Percentiles rank a stretch among this genome's conserved stretches.
Conservation (phyloP, 2,113 vertebrate genomes). For the Thunnus thynnus region DNA sequence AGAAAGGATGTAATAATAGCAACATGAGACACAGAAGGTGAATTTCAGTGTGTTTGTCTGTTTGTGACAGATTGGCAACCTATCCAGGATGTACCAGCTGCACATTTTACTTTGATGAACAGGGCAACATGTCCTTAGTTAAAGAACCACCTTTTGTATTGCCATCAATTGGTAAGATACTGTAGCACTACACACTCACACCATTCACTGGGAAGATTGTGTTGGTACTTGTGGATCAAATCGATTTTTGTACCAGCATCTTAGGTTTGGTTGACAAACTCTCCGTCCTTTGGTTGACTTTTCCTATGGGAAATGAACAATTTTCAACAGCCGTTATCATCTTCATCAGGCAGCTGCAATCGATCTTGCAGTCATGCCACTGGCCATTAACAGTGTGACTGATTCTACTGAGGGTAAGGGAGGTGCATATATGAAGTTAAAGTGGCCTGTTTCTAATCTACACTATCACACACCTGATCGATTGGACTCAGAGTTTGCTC, state of each 20-base stretch:
- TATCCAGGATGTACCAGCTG: not conserved
- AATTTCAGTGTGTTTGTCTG: no score
- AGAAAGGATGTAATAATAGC: not conserved
- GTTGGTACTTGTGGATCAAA: conserved; percentile 27
- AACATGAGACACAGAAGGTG: not conserved
- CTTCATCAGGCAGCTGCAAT: conserved; percentile 27
- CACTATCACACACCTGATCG: not conserved
- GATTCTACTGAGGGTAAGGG: not conserved
- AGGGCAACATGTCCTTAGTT: not conserved
- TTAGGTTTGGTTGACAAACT: conserved; percentile 18
- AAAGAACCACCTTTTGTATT: not conserved
- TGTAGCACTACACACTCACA: not conserved
- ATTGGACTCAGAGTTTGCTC: not conserved
- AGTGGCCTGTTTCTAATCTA: not conserved
- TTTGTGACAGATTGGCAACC: not conserved
- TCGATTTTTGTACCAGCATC: not conserved
- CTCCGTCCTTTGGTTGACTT: conserved; percentile 8
- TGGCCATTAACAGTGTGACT: conserved; percentile 19
- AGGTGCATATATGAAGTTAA: not conserved
- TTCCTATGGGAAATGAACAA: conserved; percentile 9
- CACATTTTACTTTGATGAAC: not conserved
- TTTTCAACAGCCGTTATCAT: conserved; percentile 31
- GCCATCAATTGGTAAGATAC: not conserved
- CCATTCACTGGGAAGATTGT: not conserved
- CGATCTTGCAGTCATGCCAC: conserved; percentile 20